Evolutionary conservation across 2,888 invertebrate genomes (phyloP).

Genomic region (Lasius platythorax): DNA sequence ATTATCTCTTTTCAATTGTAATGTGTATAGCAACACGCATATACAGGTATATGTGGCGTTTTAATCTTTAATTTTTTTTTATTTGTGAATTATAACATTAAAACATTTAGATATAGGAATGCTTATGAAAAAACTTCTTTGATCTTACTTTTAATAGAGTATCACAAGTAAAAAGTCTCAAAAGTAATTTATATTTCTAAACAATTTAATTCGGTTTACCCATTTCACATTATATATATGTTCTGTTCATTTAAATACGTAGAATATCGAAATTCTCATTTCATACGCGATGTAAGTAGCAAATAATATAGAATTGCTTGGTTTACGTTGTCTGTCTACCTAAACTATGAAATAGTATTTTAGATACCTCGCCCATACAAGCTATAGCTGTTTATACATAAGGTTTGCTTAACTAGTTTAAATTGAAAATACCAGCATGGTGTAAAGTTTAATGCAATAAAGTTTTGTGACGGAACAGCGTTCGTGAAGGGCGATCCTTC

Average conservation of each 20-base stretch:
- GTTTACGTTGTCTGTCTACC: not conserved
- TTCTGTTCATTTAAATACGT: not conserved
- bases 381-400: conserved; percentile 19
- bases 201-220: not conserved
- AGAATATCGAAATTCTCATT: conserved; percentile 1
- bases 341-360: not conserved
- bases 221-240: not conserved
- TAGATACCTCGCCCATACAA: not conserved
- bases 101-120: not conserved
- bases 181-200: not conserved
- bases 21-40: not conserved
- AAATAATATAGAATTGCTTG: not conserved
- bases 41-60: not conserved
- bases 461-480: not conserved
- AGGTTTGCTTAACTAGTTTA: conserved; percentile 8
- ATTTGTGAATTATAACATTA: not conserved
- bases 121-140: not conserved
- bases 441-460: conserved; percentile 43
- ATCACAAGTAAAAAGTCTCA: not conserved
- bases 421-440: conserved; percentile 47
- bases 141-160: not conserved
- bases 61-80: not conserved
- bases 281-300: not conserved
- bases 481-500: conserved; percentile 20
- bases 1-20: not conserved